phyloP scores from a whole-genome alignment of 1,140 invertebrate species.

The Delia radicum region DNA sequence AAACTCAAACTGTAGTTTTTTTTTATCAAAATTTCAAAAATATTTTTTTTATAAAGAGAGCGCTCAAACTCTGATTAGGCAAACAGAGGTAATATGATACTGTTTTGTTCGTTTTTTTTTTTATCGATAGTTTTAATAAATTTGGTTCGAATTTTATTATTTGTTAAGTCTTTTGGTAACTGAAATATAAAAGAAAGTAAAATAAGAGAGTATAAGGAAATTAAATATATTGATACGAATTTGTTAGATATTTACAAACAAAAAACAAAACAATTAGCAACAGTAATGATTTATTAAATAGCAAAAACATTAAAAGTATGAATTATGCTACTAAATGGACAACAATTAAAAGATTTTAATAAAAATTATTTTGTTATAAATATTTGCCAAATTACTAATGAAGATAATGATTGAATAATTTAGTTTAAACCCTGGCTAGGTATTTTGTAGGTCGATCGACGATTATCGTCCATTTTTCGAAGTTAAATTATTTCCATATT shows the following conservation, averaged over 20 bases:
- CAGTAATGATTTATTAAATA: neutral
- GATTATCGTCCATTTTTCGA: too few species aligned
- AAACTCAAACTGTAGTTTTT: neutral
- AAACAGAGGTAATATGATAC: neutral
- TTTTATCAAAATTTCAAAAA: conserved; percentile 3
- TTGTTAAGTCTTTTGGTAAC: conserved; percentile 24
- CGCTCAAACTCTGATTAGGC: neutral
- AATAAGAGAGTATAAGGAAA: neutral
- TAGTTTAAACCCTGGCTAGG: too few species aligned
- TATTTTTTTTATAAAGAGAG: too few species aligned
- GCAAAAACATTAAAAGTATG: neutral
- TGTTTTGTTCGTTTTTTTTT: too few species aligned
- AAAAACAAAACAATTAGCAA: neutral
- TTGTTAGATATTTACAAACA: neutral
- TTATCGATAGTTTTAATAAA: neutral
- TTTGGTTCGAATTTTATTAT: conserved; percentile 6
- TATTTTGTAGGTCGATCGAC: too few species aligned
- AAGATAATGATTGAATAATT: too few species aligned
- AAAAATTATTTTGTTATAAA: too few species aligned
- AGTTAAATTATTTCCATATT: too few species aligned
- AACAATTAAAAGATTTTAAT: neutral
- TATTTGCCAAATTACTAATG: too few species aligned
- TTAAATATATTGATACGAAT: neutral
- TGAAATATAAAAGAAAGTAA: conserved; percentile 12
- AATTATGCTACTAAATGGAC: neutral